Base-by-base conservation (phyloP, 2,888 invertebrate genomes). In the Zele albiditarsus region DNA sequence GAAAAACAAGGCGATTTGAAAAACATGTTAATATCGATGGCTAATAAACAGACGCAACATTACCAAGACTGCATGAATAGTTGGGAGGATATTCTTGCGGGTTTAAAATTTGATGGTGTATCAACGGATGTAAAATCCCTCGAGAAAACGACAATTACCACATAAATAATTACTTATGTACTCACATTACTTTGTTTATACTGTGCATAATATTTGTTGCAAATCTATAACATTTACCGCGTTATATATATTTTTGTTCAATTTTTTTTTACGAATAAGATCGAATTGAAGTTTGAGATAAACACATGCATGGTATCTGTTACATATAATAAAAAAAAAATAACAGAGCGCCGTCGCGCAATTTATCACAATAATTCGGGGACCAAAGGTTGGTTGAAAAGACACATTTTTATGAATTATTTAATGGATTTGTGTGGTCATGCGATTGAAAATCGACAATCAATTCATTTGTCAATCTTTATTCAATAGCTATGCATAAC, bases 1-100 rank as follows among this genome's bases (percentile, higher is more conserved):
- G 93, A 93, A 80, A 94, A 94, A 83, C 92, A 92, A 76, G 89
- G 90, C 42, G 93, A 93, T 86, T 86, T 94, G 69, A 93, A 93
- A 84, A 91, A 91, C 78, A 91, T 94, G 82, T 89, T 94, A 16
- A 88, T 92, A 38, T 90, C 91, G 78, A 91, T 93, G 89, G 93
- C 93, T 12, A 92, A 93, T 81, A 91, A 92, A 83, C 93, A 94
- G 84, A 92, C 94, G 63, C 90, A 91, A 77, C 93, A 92, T 84
- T 93, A 93, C 86, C 92, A 94, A 85, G 91, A 92, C 83, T 91
- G 90, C 78, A 91, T 91, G 77, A 86, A 88, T 68, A 90, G 91
- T n/a, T 92, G 92, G 92, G 92, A 92, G 81, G 90, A 90, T 79
- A 91, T 90, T 49, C 81, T 89, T n/a, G 81, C 89, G 28, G 83